Percentiles rank a stretch among this genome's conserved stretches.
phyloP scores from a whole-genome alignment of 2,113 vertebrate species.

The Limnothrissa miodon region DNA sequence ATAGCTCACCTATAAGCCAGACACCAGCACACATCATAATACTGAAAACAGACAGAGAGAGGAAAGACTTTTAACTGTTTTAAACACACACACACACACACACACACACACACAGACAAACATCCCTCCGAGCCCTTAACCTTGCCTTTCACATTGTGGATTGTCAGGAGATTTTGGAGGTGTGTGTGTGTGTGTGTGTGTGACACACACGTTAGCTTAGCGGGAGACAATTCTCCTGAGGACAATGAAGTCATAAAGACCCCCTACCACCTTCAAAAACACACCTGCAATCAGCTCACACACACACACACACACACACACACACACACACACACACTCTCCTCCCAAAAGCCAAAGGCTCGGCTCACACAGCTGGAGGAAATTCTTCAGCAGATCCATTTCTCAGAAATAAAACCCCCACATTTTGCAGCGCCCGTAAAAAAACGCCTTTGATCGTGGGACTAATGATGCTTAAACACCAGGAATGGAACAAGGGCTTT shows the following conservation, averaged over 20 bases:
- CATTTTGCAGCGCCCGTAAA: constrained; percentile 35
- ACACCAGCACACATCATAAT: not conserved
- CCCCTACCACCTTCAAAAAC: constrained; percentile 37
- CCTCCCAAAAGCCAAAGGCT: not conserved
- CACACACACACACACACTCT: constrained; percentile 16
- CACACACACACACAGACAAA: too few relatives aligned
- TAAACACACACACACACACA: not conserved
- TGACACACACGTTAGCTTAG: not conserved
- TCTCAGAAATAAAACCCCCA: constrained; percentile 26
- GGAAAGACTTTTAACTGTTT: not conserved
- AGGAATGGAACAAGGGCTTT: constrained; percentile 17
- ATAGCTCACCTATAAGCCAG: not conserved
- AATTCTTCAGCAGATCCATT: constrained; percentile 42
- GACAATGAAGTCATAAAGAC: constrained; percentile 53
- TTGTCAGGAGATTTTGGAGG: not conserved
- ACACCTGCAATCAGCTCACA: constrained; percentile 45
- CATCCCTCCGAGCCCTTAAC: not conserved
- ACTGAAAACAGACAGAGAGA: not conserved
- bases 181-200: not conserved
- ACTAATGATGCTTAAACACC: constrained; percentile 17
- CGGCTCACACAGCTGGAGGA: constrained; percentile 46
- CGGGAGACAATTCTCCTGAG: constrained; percentile 36
- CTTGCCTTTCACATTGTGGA: not conserved
- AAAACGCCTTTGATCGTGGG: constrained; percentile 22
- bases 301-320: constrained; percentile 37